Percentiles rank a stretch among this genome's conserved stretches.
Evolutionary conservation across 2,888 invertebrate species (phyloP).

Genomic region (Tuta absoluta): DNA sequence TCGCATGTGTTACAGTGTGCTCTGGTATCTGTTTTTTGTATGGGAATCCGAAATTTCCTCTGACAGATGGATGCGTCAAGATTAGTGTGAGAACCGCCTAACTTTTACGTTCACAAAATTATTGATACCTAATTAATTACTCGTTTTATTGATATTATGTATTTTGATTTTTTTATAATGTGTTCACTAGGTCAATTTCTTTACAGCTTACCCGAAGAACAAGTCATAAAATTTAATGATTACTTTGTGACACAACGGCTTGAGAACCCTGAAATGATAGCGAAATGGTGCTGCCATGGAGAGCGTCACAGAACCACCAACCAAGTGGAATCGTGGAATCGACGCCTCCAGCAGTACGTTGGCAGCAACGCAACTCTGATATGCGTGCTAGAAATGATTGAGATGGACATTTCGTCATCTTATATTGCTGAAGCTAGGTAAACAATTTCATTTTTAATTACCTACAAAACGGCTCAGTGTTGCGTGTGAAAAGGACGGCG

Average conservation of each 20-base stretch:
- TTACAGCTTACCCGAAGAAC: constrained; percentile 30
- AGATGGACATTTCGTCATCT: constrained; percentile 30
- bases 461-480: too few species aligned
- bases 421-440: constrained; percentile 27
- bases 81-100: too few species aligned
- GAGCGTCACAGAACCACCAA: constrained; percentile 31
- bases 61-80: too few species aligned
- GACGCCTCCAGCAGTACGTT: constrained; percentile 23
- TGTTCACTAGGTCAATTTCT: too few species aligned
- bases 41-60: too few species aligned
- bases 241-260: constrained; percentile 33
- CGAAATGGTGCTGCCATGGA: constrained; percentile 32
- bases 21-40: too few species aligned
- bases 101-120: too few species aligned
- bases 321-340: constrained; percentile 32
- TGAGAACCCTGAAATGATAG: constrained; percentile 28
- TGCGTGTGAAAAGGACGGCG: too few species aligned
- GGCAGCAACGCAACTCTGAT: constrained; percentile 27
- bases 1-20: too few species aligned
- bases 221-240: constrained; percentile 30
- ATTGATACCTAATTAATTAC: too few species aligned
- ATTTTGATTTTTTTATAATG: too few species aligned
- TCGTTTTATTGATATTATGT: too few species aligned
- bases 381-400: constrained; percentile 29
- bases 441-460: background rate